phyloP scores from a whole-genome alignment of 1,140 invertebrate species.

The Gonioctena quinquepunctata region DNA sequence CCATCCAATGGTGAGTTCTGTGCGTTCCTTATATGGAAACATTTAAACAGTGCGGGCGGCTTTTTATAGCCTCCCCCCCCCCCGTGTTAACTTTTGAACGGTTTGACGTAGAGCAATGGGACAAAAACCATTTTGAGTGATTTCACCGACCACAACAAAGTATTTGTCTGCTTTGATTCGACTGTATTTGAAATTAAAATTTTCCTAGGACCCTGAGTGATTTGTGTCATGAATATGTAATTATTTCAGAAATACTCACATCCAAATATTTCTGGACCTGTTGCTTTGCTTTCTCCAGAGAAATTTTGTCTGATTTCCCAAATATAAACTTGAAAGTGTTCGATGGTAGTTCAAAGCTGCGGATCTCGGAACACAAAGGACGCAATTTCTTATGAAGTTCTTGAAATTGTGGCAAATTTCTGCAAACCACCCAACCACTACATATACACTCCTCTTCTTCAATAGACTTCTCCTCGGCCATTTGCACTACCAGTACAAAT shows the following conservation, averaged over 20 bases:
- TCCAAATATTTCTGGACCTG: slow-evolving; percentile 85
- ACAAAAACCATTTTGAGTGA: too few relatives aligned
- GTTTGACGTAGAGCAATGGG: too few relatives aligned
- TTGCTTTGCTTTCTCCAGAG: slow-evolving; percentile 78
- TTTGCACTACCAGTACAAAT: slow-evolving; percentile 82
- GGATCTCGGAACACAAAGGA: slow-evolving; percentile 78
- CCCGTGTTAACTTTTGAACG: too few relatives aligned
- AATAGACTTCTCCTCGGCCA: slow-evolving; percentile 64
- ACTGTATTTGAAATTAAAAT: too few relatives aligned
- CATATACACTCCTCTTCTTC: slow-evolving; percentile 68
- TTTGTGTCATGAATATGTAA: too few relatives aligned
- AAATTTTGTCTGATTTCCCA: slow-evolving; percentile 76
- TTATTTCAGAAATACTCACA: slow-evolving; percentile 59
- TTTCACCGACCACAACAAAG: too few relatives aligned
- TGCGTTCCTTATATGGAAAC: too few relatives aligned
- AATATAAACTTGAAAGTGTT: slow-evolving; percentile 79
- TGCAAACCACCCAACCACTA: slow-evolving; percentile 81
- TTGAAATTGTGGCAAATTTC: slow-evolving; percentile 82
- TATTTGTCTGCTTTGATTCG: too few relatives aligned
- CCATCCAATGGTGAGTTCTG: too few relatives aligned
- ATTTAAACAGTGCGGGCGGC: too few relatives aligned
- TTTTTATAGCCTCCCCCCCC: too few relatives aligned
- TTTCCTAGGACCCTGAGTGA: too few relatives aligned
- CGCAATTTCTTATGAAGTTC: slow-evolving; percentile 82
- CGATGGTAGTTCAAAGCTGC: slow-evolving; percentile 78